Evolutionary conservation across 2,888 invertebrate genomes (phyloP).

Genomic region (Drosophila antonietae): DNA sequence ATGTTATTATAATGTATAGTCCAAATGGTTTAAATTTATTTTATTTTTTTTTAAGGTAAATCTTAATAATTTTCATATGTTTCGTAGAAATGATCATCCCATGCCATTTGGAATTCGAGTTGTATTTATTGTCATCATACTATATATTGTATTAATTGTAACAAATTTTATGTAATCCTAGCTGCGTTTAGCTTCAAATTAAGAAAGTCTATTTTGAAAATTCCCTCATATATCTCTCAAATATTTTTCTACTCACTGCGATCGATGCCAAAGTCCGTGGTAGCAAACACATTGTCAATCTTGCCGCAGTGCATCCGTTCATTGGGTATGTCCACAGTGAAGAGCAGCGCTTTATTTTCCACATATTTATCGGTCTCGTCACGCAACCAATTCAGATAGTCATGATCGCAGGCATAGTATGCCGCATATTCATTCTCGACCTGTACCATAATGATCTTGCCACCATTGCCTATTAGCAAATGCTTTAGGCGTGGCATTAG

Average conservation of each 20-base stretch:
- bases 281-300: conserved; percentile 90
- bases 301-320: conserved; percentile 87
- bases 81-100: no score
- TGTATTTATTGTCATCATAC: no score
- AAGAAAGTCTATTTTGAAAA: no score
- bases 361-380: conserved; percentile 86
- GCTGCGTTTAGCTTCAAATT: no score
- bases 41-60: no score
- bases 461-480: conserved; percentile 88
- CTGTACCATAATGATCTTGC: conserved; percentile 94
- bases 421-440: conserved; percentile 96
- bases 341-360: conserved; percentile 86
- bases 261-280: conserved; percentile 90
- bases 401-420: conserved; percentile 89
- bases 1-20: no score
- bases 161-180: no score
- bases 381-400: conserved; percentile 89
- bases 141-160: no score
- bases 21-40: no score
- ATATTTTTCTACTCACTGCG: conserved; percentile 66
- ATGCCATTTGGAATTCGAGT: no score
- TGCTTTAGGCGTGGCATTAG: conserved; percentile 85
- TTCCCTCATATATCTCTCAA: neutral
- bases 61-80: no score
- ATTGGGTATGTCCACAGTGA: conserved; percentile 92